Base-by-base conservation (phyloP, 2,888 invertebrate species). In the Hymenopus coronatus region DNA sequence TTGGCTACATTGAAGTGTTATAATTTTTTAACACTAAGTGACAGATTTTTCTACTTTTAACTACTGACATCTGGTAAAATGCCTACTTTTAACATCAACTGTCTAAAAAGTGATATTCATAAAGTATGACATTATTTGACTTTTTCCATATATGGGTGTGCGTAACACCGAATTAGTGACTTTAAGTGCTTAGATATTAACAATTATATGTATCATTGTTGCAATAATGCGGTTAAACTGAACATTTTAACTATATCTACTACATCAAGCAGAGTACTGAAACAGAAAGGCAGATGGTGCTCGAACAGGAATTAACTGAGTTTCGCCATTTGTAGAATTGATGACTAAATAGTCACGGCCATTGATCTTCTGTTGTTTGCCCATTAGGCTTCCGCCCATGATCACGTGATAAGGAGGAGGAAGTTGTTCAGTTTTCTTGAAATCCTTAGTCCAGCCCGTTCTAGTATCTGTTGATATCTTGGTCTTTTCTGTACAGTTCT, bases 211-310 rank as follows among this genome's bases (percentile, higher is more conserved):
- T 4, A 33, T 7, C 33, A 33, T 6, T 33, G 33, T 8, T 8
- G 0, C 33, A 33, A 6, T 33, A 8, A 33, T 33, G 8, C 33
- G 33, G 33, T 2, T 33, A 33, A 33, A 6, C 33, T 33, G 33
- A 0, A 8, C 7, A 33, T 0, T 33, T 2, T 33, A 0, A 8
- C 33, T 33, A 6, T 33, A 6, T 33, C 54, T 6, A 70, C 20
- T 70, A 70, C 20, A 70, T 88, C 89, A 90, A 12, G 90, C 90
- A 3, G 90, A 85, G 83, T 90, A 90, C 82, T 96, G 96, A 93
- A 97, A 97, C 7, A 97, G 93, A 87, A 97, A 95, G 20, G 97
- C 97, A 0, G 97, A 97, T 0, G 97, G 97, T 4, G 96, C 95
- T 91, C 97, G 93, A 0, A 96, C 94, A 0, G 97, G 97, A 88